These are phyloP conservation scores for Brachionus koreanus DNA, from an alignment of 1,140 invertebrate species.

Conservation along the genomic window DNA sequence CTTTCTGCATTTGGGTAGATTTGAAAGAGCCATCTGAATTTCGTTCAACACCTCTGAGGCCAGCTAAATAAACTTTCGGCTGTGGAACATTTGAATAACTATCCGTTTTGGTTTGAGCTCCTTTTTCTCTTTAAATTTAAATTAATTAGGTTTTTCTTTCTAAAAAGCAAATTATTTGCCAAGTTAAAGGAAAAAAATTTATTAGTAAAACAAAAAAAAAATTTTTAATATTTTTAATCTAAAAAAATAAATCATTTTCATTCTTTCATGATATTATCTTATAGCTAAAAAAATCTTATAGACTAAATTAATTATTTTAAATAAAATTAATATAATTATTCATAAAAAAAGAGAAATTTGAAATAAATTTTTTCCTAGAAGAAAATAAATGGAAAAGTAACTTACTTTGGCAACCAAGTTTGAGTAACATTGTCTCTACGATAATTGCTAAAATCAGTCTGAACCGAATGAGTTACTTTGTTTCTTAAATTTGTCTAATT, in stretches of 20 bases:
- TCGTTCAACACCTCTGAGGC: conserved; percentile 51
- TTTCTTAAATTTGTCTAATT: conserved; percentile 56
- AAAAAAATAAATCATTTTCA: no score
- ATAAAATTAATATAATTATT: no score
- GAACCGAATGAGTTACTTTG: conserved; percentile 57
- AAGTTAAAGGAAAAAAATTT: no score
- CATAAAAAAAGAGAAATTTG: background rate
- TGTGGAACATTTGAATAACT: conserved; percentile 57
- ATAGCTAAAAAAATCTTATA: no score
- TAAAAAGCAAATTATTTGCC: conserved; percentile 47
- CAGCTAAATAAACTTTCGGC: conserved; percentile 56
- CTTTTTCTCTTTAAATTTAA: conserved; percentile 51
- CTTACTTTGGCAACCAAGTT: conserved; percentile 57
- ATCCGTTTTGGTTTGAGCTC: conserved; percentile 57
- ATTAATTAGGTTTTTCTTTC: background rate
- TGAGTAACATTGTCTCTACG: conserved; percentile 57
- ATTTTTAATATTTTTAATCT: no score
- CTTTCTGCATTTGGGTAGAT: conserved; percentile 55
- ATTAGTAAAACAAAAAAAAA: background rate
- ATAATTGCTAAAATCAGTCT: conserved; percentile 58
- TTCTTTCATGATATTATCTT: no score
- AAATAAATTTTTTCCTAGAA: background rate
- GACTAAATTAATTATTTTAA: no score
- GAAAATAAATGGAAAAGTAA: background rate
- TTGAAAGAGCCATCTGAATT: conserved; percentile 50